Base-by-base conservation (phyloP, 92 coral and sea anemone genomes). In the Isaurus tuberculatus region DNA sequence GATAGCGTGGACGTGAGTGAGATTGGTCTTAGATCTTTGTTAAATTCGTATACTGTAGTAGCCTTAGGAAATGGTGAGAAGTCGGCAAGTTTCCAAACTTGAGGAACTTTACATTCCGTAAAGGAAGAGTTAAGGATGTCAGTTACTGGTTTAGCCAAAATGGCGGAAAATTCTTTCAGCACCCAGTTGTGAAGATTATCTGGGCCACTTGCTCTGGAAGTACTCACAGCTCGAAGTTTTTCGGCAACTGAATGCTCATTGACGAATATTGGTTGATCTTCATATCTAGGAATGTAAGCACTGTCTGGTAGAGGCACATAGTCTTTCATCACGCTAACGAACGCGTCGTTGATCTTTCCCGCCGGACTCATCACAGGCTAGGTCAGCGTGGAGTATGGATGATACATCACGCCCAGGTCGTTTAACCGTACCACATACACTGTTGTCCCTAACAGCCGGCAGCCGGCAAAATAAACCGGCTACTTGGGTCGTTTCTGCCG, bases 161-260 rank as follows among this genome's bases (percentile, higher is more conserved):
- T 36, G 42, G 3, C 42, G 8, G 42, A 36, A 3, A 36, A 36
- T 36, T 36, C 42, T 36, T 36, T 36, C 42, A 36, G 42, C 42
- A 36, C 42, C 42, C 42, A 36, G 8, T 36, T 81, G 2, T 71
- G 90, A n/a, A 73, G 81, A 19, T 72, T 75, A 19, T 89, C 92
- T 16, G 89, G 87, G 28, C 89, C 92, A 73, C 89, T 53, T 14
- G 89, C 80, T 25, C 89, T 80, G 22, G 87, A 89, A 22, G 85
- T 73, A 65, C 89, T 89, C 46, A 89, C 55, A 33, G n/a, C 81
- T n/a, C 83, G 64, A 27, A 88, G 86, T 40, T 84, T 84, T 66
- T 33, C 61, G 73, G 68, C 75, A 46, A 84, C 78, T 51, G 75
- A 60, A 23, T 11, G 28, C 49, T 79, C 91, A 19, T 86, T 78